Base-by-base conservation (phyloP, 2,797 vertebrate species). In the Novumbra hubbsi region DNA sequence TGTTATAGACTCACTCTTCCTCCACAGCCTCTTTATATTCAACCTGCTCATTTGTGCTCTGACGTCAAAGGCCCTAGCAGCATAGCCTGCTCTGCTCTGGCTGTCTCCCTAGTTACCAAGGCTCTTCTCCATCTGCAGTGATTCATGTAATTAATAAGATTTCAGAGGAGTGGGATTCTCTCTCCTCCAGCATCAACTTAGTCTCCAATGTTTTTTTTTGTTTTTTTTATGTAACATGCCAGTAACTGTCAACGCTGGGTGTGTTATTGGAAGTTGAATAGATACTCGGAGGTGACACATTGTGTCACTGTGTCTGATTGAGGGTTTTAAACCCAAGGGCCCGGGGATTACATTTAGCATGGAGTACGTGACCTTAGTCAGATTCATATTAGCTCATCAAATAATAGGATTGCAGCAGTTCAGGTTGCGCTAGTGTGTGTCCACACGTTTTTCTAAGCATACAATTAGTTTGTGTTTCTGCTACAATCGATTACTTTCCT, bases 21-120 rank as follows among this genome's bases (percentile, higher is more conserved):
- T 70, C 48, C 68, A 70, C 27, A 64, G 24, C 68, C 48, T 19
- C 15, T 28, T 52, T 28, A 48, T 76, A 49, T 45, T n/a, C 75
- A 72, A 49, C 41, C 70, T 72, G 64, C 70, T 77, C 38, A 68
- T 63, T 77, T 60, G 45, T 50, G 41, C 41, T 71, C 65, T 72
- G 65, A 73, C 57, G 67, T 77, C 70, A 77, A 68, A 50, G 30
- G 28, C 63, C 63, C 27, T 30, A 32, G 63, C 48, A 60, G 38
- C 66, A 62, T 65, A 68, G 21, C 14, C 67, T 28, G 41, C 38
- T 27, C 11, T 15, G 67, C 27, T 30, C 68, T 17, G 45, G 16
- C 68, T 28, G 9, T 30, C 14, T 48, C 41, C 21, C 21, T 15
- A 24, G 38, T 68, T 64, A 71, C 75, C 50, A 72, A 60, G 75